Percentiles rank a stretch among this genome's conserved stretches.
These are phyloP conservation scores for Scophthalmus maximus DNA, from an alignment of 2,113 vertebrate species.

Conservation along the genomic window DNA sequence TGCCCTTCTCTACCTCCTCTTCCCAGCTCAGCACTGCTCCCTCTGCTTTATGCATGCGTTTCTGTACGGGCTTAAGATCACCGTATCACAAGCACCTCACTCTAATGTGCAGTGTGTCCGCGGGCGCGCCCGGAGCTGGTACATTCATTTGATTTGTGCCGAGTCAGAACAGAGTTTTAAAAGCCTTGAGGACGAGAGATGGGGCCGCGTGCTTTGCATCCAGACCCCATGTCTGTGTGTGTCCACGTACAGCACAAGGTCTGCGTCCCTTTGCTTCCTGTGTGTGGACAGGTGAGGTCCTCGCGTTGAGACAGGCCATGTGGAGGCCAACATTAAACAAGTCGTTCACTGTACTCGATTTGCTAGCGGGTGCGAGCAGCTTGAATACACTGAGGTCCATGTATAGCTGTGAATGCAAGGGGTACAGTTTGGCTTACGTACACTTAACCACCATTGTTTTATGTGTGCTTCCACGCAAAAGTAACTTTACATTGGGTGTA, in stretches of 20 bases:
- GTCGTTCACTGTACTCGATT: too few species aligned
- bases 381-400: too few species aligned
- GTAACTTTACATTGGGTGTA: background rate
- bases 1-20: constrained; percentile 22
- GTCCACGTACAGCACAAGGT: background rate
- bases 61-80: constrained; percentile 51
- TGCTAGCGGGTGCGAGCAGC: too few species aligned
- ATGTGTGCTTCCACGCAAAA: background rate
- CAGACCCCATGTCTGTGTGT: constrained; percentile 1
- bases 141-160: constrained; percentile 56
- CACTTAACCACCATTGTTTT: too few species aligned
- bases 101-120: constrained; percentile 46
- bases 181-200: constrained; percentile 45
- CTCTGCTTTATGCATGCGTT: constrained; percentile 50
- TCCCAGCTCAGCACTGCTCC: constrained; percentile 19
- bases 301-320: background rate
- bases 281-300: background rate
- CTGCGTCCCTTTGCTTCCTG: too few species aligned
- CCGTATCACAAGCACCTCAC: constrained; percentile 35
- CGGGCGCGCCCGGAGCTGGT: constrained; percentile 21
- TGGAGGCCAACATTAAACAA: constrained; percentile 2
- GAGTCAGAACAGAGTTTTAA: constrained; percentile 38
- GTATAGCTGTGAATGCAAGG: too few species aligned
- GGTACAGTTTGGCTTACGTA: too few species aligned
- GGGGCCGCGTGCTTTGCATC: constrained; percentile 18